These are phyloP conservation scores for Cheilosia scutellata DNA, from an alignment of 2,888 invertebrate genomes.

Conservation along the genomic window DNA sequence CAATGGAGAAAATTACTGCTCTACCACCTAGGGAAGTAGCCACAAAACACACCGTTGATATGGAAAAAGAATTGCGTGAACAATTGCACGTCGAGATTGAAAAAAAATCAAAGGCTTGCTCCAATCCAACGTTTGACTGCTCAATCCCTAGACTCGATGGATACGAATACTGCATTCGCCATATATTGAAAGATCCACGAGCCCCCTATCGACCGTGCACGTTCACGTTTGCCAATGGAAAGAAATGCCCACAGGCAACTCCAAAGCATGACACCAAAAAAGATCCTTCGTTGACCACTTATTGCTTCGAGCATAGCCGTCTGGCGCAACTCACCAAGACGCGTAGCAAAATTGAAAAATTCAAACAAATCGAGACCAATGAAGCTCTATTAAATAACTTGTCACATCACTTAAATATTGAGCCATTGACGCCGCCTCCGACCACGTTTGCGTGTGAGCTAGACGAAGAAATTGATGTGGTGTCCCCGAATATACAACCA, in stretches of 20 bases:
- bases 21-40: slow-evolving; percentile 39
- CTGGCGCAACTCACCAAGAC: slow-evolving; percentile 87
- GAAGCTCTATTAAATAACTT: slow-evolving; percentile 88
- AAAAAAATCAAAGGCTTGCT: slow-evolving; percentile 86
- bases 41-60: slow-evolving; percentile 61
- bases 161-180: slow-evolving; percentile 91
- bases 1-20: slow-evolving; percentile 49
- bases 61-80: slow-evolving; percentile 82
- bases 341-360: slow-evolving; percentile 86
- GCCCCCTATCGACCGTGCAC: slow-evolving; percentile 94
- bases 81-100: slow-evolving; percentile 88
- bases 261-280: slow-evolving; percentile 89
- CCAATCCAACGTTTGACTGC: slow-evolving; percentile 88
- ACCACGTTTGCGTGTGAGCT: slow-evolving; percentile 79
- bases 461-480: slow-evolving; percentile 85
- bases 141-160: slow-evolving; percentile 88
- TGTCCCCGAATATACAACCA: slow-evolving; percentile 86
- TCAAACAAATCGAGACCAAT: slow-evolving; percentile 87
- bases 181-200: slow-evolving; percentile 92
- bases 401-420: slow-evolving; percentile 87
- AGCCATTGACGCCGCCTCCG: slow-evolving; percentile 79
- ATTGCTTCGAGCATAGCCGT: slow-evolving; percentile 89
- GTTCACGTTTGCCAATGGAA: slow-evolving; percentile 88
- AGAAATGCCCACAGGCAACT: slow-evolving; percentile 91
- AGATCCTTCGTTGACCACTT: slow-evolving; percentile 87